phyloP scores from a whole-genome alignment of 2,113 vertebrate species.

The Symphodus melops region DNA sequence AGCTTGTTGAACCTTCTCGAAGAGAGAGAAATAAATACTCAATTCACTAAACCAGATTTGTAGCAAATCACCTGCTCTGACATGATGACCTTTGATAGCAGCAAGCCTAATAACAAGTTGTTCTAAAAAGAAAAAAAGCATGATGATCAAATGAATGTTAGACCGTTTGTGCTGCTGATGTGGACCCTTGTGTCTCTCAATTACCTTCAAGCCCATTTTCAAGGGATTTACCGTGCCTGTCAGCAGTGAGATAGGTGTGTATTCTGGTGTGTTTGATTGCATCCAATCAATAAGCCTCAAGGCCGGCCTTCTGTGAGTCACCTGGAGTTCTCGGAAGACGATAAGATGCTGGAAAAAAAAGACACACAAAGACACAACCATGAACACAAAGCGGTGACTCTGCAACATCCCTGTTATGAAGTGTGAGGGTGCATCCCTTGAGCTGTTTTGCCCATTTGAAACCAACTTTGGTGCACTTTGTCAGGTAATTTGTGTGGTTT shows the following conservation, averaged over 20 bases:
- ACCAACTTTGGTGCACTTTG: too few species aligned
- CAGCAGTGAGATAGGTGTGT: slow-evolving; percentile 30
- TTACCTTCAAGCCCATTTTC: slow-evolving; percentile 54
- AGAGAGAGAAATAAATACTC: slow-evolving; percentile 20
- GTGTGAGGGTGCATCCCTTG: too few species aligned
- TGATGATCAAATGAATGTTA: slow-evolving; percentile 37
- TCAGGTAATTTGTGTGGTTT: too few species aligned
- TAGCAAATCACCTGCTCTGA: slow-evolving; percentile 52
- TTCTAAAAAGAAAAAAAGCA: slow-evolving; percentile 42
- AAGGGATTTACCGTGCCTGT: slow-evolving; percentile 47
- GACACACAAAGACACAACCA: slow-evolving; percentile 2
- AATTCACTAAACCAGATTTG: slow-evolving; percentile 24
- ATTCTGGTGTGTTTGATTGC: slow-evolving; percentile 9
- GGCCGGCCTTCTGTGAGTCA: slow-evolving; percentile 65
- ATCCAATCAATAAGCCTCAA: slow-evolving; percentile 66
- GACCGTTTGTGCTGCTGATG: slow-evolving; percentile 43
- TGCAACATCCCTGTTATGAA: too few species aligned
- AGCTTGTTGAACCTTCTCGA: slow-evolving; percentile 25
- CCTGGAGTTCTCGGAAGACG: slow-evolving; percentile 59
- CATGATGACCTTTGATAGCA: slow-evolving; percentile 59
- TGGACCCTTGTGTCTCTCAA: slow-evolving; percentile 45
- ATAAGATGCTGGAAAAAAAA: slow-evolving; percentile 54
- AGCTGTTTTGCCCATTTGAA: too few species aligned
- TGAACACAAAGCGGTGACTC: not conserved
- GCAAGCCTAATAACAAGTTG: slow-evolving; percentile 34